Base-by-base conservation (phyloP, 2,888 invertebrate genomes). In the Masnerella sp. region DNA sequence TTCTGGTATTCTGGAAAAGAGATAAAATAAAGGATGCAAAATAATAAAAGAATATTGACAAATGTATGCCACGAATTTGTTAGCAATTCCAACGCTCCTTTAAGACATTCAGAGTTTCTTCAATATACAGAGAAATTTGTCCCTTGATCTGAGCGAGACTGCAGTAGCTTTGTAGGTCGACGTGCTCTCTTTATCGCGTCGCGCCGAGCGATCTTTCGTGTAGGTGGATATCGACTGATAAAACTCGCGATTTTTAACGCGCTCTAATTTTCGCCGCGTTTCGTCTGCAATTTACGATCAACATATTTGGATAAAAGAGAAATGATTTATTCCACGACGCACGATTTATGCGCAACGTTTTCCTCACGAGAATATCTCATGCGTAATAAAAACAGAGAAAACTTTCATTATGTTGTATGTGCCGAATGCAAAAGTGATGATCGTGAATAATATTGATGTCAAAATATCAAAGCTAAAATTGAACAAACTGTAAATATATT, bases 81-180 rank as follows among this genome's bases (percentile, higher is more conserved):
- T 49, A 54, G 62, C 36, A 49, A 36, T 62, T 51, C 56, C 30
- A 25, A 22, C 45, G 36, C 30, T 40, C 42, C 58, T 36, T 43
- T 64, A 42, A 17, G 34, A 25, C 64, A 64, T 64, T 49, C 40
- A 65, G 61, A 61, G 72, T 62, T 73, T 65, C 61, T 72, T 72
- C 64, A 64, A 65, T 65, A 67, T 49, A 54, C 49, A 34, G 40
- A 67, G 62, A 59, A 73, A 73, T 62, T 67, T 36, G 62, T 67
- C 54, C 52, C 67, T 67, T 62, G 49, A 42, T 14, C 45, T 42
- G 25, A 42, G 34, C 12, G 51, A 43, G 42, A 18, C 43, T 42
- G 51, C 59, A 64, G 65, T 72, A 72, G 65, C 61, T 72, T 72
- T 67, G 54, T 67, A 61, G 65, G 65, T 61, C 59, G 65, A 45